phyloP scores from a whole-genome alignment of 2,888 invertebrate species.

The Chrysopilus asiliformis region DNA sequence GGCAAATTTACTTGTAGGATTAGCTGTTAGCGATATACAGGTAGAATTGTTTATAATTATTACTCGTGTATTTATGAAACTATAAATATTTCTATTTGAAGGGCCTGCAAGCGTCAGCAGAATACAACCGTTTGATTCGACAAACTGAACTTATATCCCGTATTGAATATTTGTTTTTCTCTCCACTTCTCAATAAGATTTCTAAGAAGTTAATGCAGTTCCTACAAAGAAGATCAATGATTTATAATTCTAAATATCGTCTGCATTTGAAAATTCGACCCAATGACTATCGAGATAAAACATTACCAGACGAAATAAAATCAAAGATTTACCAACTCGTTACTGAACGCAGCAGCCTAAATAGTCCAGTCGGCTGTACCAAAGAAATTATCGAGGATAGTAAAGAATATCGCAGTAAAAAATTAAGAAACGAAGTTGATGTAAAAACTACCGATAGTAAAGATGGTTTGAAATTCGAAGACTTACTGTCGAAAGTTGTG shows the following conservation, averaged over 20 bases:
- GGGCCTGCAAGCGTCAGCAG: slow-evolving; percentile 67
- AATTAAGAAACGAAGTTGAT: no score
- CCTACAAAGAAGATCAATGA: slow-evolving; percentile 55
- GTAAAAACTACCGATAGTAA: no score
- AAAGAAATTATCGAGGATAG: no score
- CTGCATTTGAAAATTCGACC: slow-evolving; percentile 62
- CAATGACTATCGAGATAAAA: slow-evolving; percentile 67
- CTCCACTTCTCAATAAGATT: slow-evolving; percentile 52
- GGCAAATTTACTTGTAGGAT: slow-evolving; percentile 69
- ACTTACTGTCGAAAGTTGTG: no score
- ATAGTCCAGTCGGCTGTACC: no score
- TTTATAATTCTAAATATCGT: slow-evolving; percentile 61
- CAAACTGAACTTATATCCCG: slow-evolving; percentile 73
- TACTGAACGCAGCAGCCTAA: slow-evolving; percentile 53
- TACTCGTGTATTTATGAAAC: background rate
- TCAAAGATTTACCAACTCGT: slow-evolving; percentile 60
- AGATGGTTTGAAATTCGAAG: no score
- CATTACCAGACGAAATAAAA: slow-evolving; percentile 62
- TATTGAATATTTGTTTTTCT: slow-evolving; percentile 70
- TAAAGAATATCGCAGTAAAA: no score
- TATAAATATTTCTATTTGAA: slow-evolving; percentile 8
- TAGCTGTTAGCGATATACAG: slow-evolving; percentile 74
- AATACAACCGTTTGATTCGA: slow-evolving; percentile 63
- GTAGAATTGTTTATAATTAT: slow-evolving; percentile 30
- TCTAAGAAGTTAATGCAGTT: slow-evolving; percentile 50